A percentile compares a stretch with the other conserved stretches of the same genome.
phyloP scores from a whole-genome alignment of 2,888 invertebrate species.

The Drosophila seclusa region DNA sequence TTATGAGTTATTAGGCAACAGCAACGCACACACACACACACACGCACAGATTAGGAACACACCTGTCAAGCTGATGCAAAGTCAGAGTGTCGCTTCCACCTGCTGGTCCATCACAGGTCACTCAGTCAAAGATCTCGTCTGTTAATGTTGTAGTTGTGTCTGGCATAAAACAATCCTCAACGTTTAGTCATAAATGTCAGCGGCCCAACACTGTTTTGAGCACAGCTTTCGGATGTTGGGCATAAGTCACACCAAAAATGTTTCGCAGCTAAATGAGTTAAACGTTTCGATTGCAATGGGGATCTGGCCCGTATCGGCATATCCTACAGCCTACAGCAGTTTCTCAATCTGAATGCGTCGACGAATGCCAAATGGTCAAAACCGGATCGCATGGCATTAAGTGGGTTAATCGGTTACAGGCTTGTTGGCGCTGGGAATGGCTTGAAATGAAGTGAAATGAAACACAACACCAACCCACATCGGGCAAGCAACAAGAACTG shows the following conservation, averaged over 20 bases:
- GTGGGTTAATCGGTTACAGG: constrained; percentile 75
- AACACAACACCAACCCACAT: constrained; percentile 38
- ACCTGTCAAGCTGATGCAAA: constrained; percentile 7
- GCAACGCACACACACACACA: not conserved
- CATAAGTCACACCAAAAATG: not conserved
- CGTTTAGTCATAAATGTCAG: constrained; percentile 43
- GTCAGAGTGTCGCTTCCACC: constrained; percentile 5
- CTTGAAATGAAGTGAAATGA: constrained; percentile 49
- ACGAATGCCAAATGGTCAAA: constrained; percentile 38
- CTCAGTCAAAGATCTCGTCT: constrained; percentile 9
- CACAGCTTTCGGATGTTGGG: constrained; percentile 16
- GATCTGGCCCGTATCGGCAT: constrained; percentile 30
- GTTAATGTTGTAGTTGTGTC: not conserved
- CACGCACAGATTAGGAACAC: constrained; percentile 4
- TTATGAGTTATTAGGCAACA: constrained; percentile 6
- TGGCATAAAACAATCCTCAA: constrained; percentile 18
- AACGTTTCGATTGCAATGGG: not conserved
- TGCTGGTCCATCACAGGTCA: constrained; percentile 7
- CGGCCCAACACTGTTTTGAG: constrained; percentile 1
- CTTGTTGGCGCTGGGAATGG: constrained; percentile 56
- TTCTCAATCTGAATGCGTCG: constrained; percentile 43
- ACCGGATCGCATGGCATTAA: constrained; percentile 55
- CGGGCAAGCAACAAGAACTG: constrained; percentile 22
- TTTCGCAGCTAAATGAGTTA: not conserved
- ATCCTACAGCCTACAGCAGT: constrained; percentile 36